Percentiles rank a stretch among this genome's conserved stretches.
Evolutionary conservation across 1,140 invertebrate genomes (phyloP).

Genomic region (Mizuhopecten yessoensis): DNA sequence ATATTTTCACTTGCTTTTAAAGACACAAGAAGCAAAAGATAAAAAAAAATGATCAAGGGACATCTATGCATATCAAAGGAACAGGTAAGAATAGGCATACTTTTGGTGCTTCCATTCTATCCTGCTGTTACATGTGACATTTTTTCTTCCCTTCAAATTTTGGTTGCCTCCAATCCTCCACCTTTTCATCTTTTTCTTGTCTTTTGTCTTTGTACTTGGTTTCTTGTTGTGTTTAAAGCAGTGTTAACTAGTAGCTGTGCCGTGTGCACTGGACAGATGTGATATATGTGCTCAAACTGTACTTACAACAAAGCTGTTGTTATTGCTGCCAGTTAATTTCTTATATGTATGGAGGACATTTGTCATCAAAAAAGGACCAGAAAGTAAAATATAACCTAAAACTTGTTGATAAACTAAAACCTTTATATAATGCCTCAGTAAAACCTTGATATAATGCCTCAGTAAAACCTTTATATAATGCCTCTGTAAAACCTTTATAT

Average conservation of each 20-base stretch:
- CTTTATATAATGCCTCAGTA: too few species aligned
- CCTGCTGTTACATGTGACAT: neutral
- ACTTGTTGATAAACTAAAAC: too few species aligned
- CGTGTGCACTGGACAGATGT: neutral
- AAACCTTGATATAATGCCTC: too few species aligned
- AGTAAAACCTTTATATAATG: too few species aligned
- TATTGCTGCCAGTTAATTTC: neutral
- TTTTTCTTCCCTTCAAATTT: neutral
- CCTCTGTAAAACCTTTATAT: too few species aligned
- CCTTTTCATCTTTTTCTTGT: neutral
- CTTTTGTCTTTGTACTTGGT: neutral
- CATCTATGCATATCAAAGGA: too few species aligned
- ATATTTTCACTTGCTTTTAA: conserved; percentile 36
- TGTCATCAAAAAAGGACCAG: too few species aligned
- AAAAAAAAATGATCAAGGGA: neutral
- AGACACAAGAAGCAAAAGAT: neutral
- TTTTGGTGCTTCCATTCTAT: neutral
- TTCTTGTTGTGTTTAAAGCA: neutral
- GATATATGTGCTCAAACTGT: neutral
- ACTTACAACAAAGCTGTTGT: neutral
- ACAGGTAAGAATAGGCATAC: neutral
- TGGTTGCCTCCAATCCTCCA: neutral
- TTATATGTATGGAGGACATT: too few species aligned
- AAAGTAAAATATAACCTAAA: too few species aligned
- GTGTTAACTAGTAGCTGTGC: neutral